Base-by-base conservation (phyloP, 2,888 invertebrate species). In the Phytoseiulus persimilis region DNA sequence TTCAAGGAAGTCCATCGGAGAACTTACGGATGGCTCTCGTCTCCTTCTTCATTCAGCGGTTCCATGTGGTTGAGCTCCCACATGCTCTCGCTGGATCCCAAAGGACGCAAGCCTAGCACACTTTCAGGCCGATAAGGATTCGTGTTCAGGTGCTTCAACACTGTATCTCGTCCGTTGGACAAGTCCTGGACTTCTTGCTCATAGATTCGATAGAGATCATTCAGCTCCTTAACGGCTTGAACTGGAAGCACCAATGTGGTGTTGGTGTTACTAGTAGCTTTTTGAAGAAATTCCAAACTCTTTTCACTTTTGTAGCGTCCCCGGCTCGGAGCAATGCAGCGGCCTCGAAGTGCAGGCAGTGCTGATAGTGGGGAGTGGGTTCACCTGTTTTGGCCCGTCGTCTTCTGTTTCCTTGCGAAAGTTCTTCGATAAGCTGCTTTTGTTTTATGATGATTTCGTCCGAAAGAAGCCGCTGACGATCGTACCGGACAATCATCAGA, bases 371-470 rank as follows among this genome's bases (percentile, higher is more conserved):
- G n/a, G n/a, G n/a, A n/a, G n/a, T n/a, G n/a, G 2, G 31, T 39
- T 87, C 23, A 87, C 87, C 87, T 28, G 87, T 33, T 33, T 87
- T 87, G 5, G 87, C 87, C 33, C 87, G 87, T 33, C 33, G 32
- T 32, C 87, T 33, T 33, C 45, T 87, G 32, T 39, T 45, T 33
- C 87, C 87, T 45, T 89, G 84, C 11, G n/a, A 90, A 90, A 92
- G 93, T 96, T 96, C 96, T 94, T 97, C 96, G 91, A 98, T 95
- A 83, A 97, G 94, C 90, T 95, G 94, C 87, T 97, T 94, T 93
- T 98, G 98, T 83, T 96, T 94, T 0, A 96, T 96, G 90, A 98
- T 97, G 91, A 98, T 97, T 93, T 97, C 96, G 92, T 98, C 97
- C 91, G 96, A 96, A 46, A 98, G 94, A 89, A 96, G 95, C 32